A percentile compares a stretch with the other conserved stretches of the same genome.
phyloP scores from a whole-genome alignment of 2,888 invertebrate species.

The Cataglyphis rosenhaueri region DNA sequence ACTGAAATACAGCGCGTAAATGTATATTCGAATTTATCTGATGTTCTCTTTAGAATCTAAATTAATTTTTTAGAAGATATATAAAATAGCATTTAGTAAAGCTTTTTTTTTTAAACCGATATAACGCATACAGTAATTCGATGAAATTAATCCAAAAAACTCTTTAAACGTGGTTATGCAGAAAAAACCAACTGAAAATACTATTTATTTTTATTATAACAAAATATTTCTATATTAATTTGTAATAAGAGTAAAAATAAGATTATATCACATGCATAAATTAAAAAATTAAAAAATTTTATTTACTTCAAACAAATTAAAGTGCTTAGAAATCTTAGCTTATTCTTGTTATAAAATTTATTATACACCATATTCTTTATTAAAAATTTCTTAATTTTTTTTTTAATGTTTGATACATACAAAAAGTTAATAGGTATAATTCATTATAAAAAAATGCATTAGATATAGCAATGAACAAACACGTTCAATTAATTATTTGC shows the following conservation, averaged over 20 bases:
- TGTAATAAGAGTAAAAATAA: neutral
- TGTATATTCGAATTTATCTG: constrained; percentile 15
- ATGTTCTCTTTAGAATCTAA: neutral
- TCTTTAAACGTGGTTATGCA: constrained; percentile 5
- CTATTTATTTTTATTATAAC: neutral
- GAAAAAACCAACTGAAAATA: constrained; percentile 31
- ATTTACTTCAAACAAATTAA: neutral
- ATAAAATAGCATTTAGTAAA: constrained; percentile 50
- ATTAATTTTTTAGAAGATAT: constrained; percentile 41
- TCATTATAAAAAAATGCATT: constrained; percentile 13
- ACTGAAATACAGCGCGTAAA: constrained; percentile 48
- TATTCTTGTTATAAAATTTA: neutral
- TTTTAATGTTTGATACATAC: neutral
- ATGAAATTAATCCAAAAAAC: constrained; percentile 11
- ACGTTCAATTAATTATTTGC: neutral
- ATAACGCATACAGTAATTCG: constrained; percentile 36
- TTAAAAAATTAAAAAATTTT: neutral
- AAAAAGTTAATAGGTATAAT: neutral
- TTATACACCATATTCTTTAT: constrained; percentile 2
- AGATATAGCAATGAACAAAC: neutral
- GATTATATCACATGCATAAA: neutral
- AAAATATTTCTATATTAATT: neutral
- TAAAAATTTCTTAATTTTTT: neutral
- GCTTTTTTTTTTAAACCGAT: neutral
- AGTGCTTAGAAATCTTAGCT: neutral